These are phyloP conservation scores for Hyles vespertilio DNA, from an alignment of 1,140 invertebrate genomes.

Conservation along the genomic window DNA sequence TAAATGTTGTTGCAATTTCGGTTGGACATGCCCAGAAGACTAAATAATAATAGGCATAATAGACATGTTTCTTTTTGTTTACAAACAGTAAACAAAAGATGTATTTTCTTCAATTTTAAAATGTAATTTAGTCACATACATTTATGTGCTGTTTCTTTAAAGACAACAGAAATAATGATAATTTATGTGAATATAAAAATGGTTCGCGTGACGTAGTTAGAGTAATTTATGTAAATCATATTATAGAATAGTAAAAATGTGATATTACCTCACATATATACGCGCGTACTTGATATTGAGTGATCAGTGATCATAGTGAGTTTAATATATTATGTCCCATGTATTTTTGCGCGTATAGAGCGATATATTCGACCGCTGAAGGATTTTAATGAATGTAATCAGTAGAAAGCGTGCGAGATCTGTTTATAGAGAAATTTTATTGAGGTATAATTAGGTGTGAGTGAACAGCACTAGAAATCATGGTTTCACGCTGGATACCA, in stretches of 20 bases:
- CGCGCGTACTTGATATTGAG: constrained; percentile 5
- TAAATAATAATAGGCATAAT: no score
- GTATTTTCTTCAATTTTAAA: no score
- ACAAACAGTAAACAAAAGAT: no score
- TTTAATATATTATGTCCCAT: no score
- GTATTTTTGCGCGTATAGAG: no score
- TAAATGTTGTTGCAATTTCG: no score
- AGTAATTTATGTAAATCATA: constrained; percentile 37
- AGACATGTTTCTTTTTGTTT: no score
- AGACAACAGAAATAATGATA: no score
- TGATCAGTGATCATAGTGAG: not conserved
- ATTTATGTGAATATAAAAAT: no score
- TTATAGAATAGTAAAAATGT: constrained; percentile 30
- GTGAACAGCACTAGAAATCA: constrained; percentile 27
- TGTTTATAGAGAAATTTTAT: constrained; percentile 23
- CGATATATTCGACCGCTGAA: not conserved
- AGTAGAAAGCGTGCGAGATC: constrained; percentile 16
- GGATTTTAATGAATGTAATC: constrained; percentile 1
- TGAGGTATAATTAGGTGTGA: constrained; percentile 17
- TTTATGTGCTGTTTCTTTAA: no score
- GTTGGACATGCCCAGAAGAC: no score
- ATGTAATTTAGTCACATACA: no score
- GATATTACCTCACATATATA: constrained; percentile 45
- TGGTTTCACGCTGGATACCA: constrained; percentile 30
- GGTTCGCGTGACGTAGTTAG: constrained; percentile 35